These are phyloP conservation scores for Jaculus jaculus DNA, from an alignment of 2,113 vertebrate species.

Conservation along the genomic window DNA sequence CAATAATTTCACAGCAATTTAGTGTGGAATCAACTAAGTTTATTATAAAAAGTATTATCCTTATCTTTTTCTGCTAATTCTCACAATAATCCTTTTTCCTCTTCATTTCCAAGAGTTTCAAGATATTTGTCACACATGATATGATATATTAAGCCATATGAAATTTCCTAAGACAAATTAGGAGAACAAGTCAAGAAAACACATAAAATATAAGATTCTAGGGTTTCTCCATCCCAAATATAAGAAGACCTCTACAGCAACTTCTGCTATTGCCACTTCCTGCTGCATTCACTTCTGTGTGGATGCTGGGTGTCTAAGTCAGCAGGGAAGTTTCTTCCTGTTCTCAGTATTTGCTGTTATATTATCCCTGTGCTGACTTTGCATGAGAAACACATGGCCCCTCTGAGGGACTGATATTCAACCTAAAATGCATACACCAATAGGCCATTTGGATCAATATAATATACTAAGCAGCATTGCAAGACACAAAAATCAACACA, in stretches of 20 bases:
- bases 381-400: fast-evolving
- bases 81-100: background rate
- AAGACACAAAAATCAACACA: background rate
- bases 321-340: background rate
- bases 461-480: background rate
- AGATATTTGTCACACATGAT: background rate
- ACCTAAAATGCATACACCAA: background rate
- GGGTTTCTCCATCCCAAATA: background rate
- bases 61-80: background rate
- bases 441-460: background rate
- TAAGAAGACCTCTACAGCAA: background rate
- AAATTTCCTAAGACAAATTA: no score
- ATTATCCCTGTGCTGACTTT: background rate
- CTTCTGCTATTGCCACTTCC: background rate
- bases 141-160: no score
- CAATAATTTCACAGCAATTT: background rate
- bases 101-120: background rate
- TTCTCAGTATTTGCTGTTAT: background rate
- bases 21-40: background rate
- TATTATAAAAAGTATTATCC: background rate
- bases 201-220: background rate
- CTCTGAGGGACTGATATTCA: background rate
- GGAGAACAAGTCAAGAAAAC: no score
- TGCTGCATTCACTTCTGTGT: background rate
- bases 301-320: fast-evolving